Evolutionary conservation across 92 coral and sea anemone species (phyloP).

Genomic region (Zoanthus gigantus): DNA sequence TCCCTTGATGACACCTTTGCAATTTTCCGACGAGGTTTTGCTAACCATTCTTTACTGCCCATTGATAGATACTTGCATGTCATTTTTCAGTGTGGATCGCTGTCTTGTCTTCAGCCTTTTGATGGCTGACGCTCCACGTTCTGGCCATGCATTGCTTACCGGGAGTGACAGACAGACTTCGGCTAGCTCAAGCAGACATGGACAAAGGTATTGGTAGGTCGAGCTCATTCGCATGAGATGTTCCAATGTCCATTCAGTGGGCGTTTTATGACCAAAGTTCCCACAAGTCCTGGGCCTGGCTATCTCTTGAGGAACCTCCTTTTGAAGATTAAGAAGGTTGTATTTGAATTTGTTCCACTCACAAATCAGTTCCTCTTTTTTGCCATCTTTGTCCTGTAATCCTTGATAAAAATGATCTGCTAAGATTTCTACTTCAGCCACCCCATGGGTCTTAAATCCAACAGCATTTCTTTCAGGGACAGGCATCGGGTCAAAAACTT

Average conservation of each 20-base stretch:
- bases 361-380: slow-evolving; percentile 64
- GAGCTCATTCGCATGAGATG: background rate
- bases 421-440: too few relatives aligned
- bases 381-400: background rate
- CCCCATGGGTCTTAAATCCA: too few relatives aligned
- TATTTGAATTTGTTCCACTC: slow-evolving; percentile 77
- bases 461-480: too few relatives aligned
- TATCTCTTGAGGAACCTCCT: slow-evolving; percentile 63
- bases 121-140: slow-evolving; percentile 40
- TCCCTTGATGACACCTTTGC: too few relatives aligned
- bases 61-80: slow-evolving; percentile 57
- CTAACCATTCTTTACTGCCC: background rate
- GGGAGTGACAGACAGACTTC: slow-evolving; percentile 34
- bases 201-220: slow-evolving; percentile 18
- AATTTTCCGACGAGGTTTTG: too few relatives aligned
- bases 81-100: slow-evolving; percentile 57
- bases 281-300: slow-evolving; percentile 26
- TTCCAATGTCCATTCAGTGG: slow-evolving; percentile 22
- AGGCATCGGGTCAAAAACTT: too few relatives aligned
- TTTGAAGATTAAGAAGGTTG: slow-evolving; percentile 57
- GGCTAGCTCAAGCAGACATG: background rate
- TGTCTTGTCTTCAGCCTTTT: slow-evolving; percentile 37
- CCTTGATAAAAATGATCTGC: too few relatives aligned
- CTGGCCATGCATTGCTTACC: slow-evolving; percentile 34
- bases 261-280: background rate